Percentiles rank a stretch among this genome's conserved stretches.
Conservation (phyloP, 2,113 vertebrate genomes). For the Setophaga coronata region DNA sequence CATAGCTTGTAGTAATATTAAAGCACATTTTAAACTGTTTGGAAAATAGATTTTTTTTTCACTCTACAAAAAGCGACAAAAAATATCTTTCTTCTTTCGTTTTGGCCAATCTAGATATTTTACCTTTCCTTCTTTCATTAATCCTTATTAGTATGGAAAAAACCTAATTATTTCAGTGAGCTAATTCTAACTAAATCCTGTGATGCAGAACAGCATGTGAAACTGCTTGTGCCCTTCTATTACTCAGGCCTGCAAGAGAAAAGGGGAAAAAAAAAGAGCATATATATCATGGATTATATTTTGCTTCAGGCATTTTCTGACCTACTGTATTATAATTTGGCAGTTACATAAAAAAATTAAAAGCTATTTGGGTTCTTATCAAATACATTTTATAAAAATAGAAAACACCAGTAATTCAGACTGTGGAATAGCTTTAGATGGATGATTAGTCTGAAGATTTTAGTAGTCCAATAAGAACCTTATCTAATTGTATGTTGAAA, state of each 20-base stretch:
- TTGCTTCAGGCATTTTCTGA: constrained; percentile 54
- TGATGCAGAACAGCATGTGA: constrained; percentile 16
- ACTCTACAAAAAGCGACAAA: background rate
- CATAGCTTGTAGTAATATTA: background rate
- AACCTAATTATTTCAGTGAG: background rate
- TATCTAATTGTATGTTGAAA: constrained; percentile 43
- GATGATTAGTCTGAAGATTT: constrained; percentile 54
- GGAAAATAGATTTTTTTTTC: background rate
- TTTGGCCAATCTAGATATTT: background rate
- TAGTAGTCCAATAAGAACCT: constrained; percentile 55
- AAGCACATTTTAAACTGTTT: background rate
- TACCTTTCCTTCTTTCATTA: background rate
- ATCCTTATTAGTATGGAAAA: background rate
- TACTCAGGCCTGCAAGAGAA: constrained; percentile 26
- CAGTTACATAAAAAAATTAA: constrained; percentile 61
- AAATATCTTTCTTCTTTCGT: background rate
- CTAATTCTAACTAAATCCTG: constrained; percentile 27
- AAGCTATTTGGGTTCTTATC: constrained; percentile 59
- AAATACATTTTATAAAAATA: constrained; percentile 62
- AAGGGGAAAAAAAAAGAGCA: background rate
- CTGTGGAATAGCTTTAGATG: constrained; percentile 30
- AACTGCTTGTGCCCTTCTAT: constrained; percentile 9
- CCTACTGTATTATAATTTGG: constrained; percentile 61
- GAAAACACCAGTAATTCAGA: constrained; percentile 36
- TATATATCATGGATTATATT: constrained; percentile 35